These are phyloP conservation scores for Tetanocera ferruginea DNA, from an alignment of 2,888 invertebrate genomes.

Conservation along the genomic window DNA sequence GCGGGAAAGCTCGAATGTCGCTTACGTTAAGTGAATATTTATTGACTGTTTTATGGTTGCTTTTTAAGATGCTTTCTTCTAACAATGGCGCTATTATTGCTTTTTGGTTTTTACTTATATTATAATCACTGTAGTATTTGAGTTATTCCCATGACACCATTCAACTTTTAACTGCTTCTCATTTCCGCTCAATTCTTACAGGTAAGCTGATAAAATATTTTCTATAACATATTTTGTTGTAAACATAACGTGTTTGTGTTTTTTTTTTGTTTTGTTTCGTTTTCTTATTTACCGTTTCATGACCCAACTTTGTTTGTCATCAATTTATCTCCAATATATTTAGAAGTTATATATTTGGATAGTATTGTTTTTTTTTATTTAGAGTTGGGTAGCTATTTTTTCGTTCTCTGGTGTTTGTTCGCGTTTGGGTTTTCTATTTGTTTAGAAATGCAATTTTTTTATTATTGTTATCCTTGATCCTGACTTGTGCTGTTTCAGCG, in stretches of 20 bases:
- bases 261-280: background rate
- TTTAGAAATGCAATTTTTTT: background rate
- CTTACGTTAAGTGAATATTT: conserved; percentile 19
- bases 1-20: background rate
- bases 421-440: background rate
- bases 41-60: conserved; percentile 3
- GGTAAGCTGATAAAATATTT: too few species aligned
- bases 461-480: background rate
- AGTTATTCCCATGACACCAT: conserved; percentile 12
- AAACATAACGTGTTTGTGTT: background rate
- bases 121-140: conserved; percentile 9
- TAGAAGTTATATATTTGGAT: background rate
- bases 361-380: background rate
- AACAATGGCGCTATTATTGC: background rate
- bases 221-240: background rate
- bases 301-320: background rate
- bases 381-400: background rate
- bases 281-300: background rate
- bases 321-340: conserved; percentile 9
- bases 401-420: background rate
- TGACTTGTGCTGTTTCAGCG: background rate
- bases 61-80: background rate
- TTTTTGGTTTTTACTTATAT: background rate
- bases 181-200: background rate
- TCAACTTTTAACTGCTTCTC: background rate